phyloP scores from a whole-genome alignment of 2,888 invertebrate genomes.

The Halictus ligatus region DNA sequence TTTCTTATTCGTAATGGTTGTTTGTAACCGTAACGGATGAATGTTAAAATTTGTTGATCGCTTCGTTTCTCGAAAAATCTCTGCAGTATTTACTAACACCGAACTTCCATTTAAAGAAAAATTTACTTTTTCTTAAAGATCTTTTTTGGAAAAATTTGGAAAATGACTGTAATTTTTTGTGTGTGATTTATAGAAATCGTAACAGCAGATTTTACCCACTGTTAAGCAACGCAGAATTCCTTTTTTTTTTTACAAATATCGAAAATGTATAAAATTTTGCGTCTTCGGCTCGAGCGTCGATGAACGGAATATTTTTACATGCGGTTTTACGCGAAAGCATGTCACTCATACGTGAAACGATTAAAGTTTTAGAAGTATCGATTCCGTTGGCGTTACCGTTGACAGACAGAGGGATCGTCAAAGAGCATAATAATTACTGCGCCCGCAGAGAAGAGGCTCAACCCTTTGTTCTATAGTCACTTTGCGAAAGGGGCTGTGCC shows the following conservation, averaged over 20 bases:
- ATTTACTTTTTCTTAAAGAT: too few relatives aligned
- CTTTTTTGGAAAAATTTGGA: too few relatives aligned
- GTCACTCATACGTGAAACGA: slow-evolving; percentile 72
- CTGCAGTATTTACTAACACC: too few relatives aligned
- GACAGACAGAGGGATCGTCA: slow-evolving; percentile 83
- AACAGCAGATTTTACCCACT: too few relatives aligned
- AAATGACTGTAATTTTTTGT: too few relatives aligned
- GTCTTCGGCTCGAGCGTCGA: not conserved
- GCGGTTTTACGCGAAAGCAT: slow-evolving; percentile 38
- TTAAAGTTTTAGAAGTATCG: slow-evolving; percentile 83
- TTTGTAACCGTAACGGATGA: too few relatives aligned
- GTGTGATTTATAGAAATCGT: too few relatives aligned
- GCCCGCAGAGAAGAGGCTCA: slow-evolving; percentile 83
- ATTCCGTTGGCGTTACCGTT: slow-evolving; percentile 79
- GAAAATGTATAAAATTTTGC: not conserved
- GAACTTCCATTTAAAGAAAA: too few relatives aligned
- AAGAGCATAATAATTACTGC: slow-evolving; percentile 84
- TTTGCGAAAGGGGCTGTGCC: slow-evolving; percentile 78
- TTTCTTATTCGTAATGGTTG: too few relatives aligned
- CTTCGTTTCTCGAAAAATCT: too few relatives aligned
- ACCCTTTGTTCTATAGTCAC: slow-evolving; percentile 84
- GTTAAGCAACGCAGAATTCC: not conserved
- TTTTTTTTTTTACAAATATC: not conserved
- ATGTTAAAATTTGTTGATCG: too few relatives aligned
- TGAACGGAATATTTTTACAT: slow-evolving; percentile 50